Evolutionary conservation across 2,797 vertebrate genomes (phyloP).

Genomic region (Pempheris klunzingeri): DNA sequence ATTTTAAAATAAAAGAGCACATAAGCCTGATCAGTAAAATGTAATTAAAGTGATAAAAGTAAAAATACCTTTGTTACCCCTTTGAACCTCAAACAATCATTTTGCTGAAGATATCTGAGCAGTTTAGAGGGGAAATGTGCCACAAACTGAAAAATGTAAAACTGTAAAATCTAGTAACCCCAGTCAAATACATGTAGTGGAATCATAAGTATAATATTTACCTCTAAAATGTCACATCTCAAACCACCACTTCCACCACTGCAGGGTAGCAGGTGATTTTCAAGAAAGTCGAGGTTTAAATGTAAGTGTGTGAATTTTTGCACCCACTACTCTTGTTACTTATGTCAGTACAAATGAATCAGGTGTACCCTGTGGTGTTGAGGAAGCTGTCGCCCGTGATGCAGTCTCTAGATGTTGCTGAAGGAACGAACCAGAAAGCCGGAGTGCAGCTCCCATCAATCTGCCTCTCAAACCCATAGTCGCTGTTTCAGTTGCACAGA

Average conservation of each 20-base stretch:
- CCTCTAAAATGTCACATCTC: too few relatives aligned
- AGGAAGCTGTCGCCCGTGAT: conserved; percentile 91
- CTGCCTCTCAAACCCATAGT: conserved; percentile 94
- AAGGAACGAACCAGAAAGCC: conserved; percentile 93
- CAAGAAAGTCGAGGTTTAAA: neutral
- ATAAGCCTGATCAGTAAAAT: too few relatives aligned
- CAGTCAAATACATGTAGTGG: neutral
- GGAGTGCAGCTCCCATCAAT: conserved; percentile 90
- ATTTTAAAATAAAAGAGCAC: neutral
- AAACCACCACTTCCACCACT: too few relatives aligned
- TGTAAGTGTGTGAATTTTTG: neutral
- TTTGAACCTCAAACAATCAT: neutral
- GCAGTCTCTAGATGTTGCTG: conserved; percentile 89
- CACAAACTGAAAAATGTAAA: neutral
- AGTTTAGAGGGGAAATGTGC: neutral
- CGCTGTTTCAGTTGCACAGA: conserved; percentile 83
- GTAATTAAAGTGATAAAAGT: neutral
- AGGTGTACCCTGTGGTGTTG: conserved; percentile 91
- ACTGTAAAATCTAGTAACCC: neutral
- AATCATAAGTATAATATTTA: neutral
- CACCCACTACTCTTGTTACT: neutral
- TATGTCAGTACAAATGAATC: neutral
- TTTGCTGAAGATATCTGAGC: neutral
- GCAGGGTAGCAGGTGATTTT: conserved; percentile 2
- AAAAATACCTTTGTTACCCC: neutral